A percentile compares a stretch with the other conserved stretches of the same genome.
phyloP scores from a whole-genome alignment of 2,113 vertebrate species.

The Shinisaurus crocodilurus region DNA sequence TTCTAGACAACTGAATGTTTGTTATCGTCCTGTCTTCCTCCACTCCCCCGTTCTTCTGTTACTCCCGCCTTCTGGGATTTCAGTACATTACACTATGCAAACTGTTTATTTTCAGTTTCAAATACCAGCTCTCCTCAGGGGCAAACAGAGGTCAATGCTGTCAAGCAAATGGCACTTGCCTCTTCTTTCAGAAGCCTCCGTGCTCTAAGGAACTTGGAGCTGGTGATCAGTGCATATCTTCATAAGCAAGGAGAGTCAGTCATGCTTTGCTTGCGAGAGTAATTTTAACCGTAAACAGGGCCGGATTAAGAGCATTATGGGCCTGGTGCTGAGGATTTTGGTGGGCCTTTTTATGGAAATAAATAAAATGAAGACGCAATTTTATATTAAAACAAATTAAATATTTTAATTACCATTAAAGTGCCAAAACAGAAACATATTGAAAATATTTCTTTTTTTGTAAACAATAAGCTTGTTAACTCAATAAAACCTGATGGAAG shows the following conservation, averaged over 20 bases:
- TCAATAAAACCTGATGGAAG: no score
- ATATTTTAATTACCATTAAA: no score
- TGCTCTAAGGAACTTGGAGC: background rate
- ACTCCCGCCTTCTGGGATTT: background rate
- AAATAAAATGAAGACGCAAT: no score
- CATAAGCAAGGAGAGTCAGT: background rate
- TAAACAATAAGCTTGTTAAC: no score
- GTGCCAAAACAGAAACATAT: no score
- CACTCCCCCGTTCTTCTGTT: background rate
- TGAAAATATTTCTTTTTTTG: no score
- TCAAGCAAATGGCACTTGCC: conserved; percentile 11
- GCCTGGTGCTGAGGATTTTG: no score
- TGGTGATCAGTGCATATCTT: background rate
- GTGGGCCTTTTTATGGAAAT: no score
- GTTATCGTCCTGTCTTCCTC: accelerated
- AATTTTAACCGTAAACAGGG: conserved; percentile 30
- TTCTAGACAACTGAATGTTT: background rate
- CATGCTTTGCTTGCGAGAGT: background rate
- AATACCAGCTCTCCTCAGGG: background rate
- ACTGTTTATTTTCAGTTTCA: background rate
- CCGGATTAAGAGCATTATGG: no score
- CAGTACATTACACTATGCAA: accelerated
- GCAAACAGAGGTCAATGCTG: background rate
- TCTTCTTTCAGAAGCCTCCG: conserved; percentile 16
- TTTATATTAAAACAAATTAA: no score